Conservation (phyloP, 2,797 vertebrate species). For the Tolypeutes matacus region DNA sequence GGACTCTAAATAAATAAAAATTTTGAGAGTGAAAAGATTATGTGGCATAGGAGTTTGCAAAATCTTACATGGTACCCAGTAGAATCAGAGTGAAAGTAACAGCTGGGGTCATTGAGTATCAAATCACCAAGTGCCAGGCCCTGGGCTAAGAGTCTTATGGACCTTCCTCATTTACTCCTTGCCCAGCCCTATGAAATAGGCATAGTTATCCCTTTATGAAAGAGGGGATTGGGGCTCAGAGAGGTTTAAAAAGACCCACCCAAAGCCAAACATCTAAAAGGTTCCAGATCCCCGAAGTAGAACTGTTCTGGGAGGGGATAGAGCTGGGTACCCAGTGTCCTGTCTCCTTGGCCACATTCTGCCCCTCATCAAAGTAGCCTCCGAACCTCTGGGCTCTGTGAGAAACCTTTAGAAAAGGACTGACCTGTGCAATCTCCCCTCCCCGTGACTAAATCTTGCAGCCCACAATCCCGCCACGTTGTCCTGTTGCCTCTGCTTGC, state of each 20-base stretch:
- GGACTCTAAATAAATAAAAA: conserved; percentile 75
- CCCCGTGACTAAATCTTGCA: background rate
- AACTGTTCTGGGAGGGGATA: background rate
- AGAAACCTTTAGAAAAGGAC: background rate
- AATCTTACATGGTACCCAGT: background rate
- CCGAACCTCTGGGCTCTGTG: background rate
- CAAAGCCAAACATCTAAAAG: background rate
- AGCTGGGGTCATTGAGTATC: background rate
- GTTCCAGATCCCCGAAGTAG: background rate
- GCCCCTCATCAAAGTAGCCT: background rate
- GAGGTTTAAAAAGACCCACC: background rate
- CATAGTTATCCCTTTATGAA: background rate
- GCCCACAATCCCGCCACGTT: too few species aligned
- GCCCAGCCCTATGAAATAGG: background rate
- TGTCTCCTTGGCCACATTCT: background rate
- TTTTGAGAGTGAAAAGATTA: conserved; percentile 48
- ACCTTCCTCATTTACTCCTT: accelerated
- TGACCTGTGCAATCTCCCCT: background rate
- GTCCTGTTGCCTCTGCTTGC: background rate
- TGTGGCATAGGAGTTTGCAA: background rate
- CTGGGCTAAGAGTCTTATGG: background rate
- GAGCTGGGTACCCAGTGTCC: background rate
- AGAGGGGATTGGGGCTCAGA: background rate
- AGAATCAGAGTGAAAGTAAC: background rate
- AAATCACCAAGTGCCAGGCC: background rate